A percentile compares a stretch with the other conserved stretches of the same genome.
Conservation (phyloP, 1,140 invertebrate species). For the Pemphigus obesinymphae region DNA sequence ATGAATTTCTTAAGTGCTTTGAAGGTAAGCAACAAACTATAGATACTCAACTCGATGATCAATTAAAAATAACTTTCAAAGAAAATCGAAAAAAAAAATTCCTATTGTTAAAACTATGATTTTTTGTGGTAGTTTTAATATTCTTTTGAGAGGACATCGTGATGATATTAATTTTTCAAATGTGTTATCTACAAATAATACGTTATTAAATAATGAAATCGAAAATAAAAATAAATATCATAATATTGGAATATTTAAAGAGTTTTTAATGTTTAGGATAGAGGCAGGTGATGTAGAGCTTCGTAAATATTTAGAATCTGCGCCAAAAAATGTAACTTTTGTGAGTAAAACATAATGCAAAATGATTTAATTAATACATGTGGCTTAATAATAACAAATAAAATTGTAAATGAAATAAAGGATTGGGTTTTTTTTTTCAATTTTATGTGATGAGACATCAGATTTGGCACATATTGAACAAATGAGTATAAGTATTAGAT, state of each 20-base stretch:
- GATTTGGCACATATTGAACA: no score
- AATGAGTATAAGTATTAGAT: no score
- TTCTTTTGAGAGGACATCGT: not conserved
- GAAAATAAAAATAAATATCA: no score
- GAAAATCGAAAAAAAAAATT: not conserved
- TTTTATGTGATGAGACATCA: no score
- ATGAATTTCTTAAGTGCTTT: not conserved
- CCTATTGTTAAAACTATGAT: not conserved
- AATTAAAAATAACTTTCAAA: not conserved
- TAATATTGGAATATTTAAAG: no score
- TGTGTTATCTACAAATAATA: no score
- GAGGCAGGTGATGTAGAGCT: not conserved
- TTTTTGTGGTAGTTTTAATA: not conserved
- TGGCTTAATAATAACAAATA: not conserved
- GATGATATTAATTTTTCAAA: not conserved
- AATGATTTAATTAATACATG: not conserved
- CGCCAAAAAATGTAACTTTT: not conserved
- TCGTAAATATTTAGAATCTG: no score
- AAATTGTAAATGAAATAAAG: not conserved
- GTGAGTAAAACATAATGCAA: not conserved
- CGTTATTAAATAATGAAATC: no score
- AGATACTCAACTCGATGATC: no score
- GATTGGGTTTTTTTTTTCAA: no score
- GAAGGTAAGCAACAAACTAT: no score
- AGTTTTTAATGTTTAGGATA: not conserved